A percentile compares a stretch with the other conserved stretches of the same genome.
Conservation (phyloP, 2,797 vertebrate species). For the Sebastes alutus region DNA sequence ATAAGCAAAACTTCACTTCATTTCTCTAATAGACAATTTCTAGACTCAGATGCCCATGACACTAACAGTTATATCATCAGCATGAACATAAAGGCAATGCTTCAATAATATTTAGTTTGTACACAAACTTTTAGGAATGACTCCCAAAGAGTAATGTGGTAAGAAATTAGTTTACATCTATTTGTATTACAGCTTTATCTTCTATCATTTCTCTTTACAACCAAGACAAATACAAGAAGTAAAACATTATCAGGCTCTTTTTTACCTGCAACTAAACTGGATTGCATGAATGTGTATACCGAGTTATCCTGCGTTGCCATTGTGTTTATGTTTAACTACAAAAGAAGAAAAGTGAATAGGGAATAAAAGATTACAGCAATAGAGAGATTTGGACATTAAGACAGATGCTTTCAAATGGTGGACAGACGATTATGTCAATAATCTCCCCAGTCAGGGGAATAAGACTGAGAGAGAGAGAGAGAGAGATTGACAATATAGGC, state of each 20-base stretch:
- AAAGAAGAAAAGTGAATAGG: neutral
- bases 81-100: neutral
- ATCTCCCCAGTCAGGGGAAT: slow-evolving; percentile 70
- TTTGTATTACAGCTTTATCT: neutral
- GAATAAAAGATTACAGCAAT: slow-evolving; percentile 52
- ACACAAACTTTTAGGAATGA: too few relatives aligned
- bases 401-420: slow-evolving; percentile 74
- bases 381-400: slow-evolving; percentile 51
- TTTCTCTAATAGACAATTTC: neutral
- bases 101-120: neutral
- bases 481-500: slow-evolving; percentile 15
- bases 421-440: slow-evolving; percentile 77
- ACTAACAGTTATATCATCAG: neutral
- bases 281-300: neutral
- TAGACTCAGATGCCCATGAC: neutral
- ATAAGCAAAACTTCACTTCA: neutral
- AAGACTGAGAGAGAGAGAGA: neutral
- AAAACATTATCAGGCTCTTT: neutral
- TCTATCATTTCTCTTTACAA: neutral
- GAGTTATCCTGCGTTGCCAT: neutral
- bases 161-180: neutral
- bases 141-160: neutral
- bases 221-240: neutral
- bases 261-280: neutral
- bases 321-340: neutral